These are phyloP conservation scores for Ephestia elutella DNA, from an alignment of 1,140 invertebrate species.

Conservation along the genomic window DNA sequence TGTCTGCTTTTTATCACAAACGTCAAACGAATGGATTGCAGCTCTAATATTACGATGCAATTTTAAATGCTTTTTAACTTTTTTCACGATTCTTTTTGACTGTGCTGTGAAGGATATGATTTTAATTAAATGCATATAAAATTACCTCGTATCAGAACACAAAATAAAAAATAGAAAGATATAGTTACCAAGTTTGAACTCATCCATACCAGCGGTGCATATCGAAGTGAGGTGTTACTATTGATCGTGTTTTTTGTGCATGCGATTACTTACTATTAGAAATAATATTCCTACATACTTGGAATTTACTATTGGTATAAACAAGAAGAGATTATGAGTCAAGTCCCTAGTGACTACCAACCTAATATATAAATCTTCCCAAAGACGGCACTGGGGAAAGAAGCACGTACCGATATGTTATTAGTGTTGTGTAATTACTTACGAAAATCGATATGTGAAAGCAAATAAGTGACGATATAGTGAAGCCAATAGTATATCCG, in stretches of 20 bases:
- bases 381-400: slow-evolving; percentile 5
- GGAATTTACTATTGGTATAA: neutral
- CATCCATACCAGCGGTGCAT: slow-evolving; percentile 74
- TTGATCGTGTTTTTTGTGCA: slow-evolving; percentile 18
- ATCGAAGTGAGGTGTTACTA: slow-evolving; percentile 49
- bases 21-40: slow-evolving; percentile 28
- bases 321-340: slow-evolving; percentile 1
- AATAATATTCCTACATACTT: neutral
- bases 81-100: neutral
- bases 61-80: no score
- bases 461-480: slow-evolving; percentile 33
- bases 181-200: slow-evolving; percentile 58
- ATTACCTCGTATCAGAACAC: neutral
- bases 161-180: slow-evolving; percentile 21
- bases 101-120: no score
- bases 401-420: slow-evolving; percentile 22
- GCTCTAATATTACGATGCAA: slow-evolving; percentile 22
- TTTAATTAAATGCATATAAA: neutral
- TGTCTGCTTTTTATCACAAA: slow-evolving; percentile 17
- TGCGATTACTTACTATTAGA: slow-evolving; percentile 4
- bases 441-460: slow-evolving; percentile 28
- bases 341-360: slow-evolving; percentile 16
- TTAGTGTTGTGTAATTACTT: slow-evolving; percentile 45
- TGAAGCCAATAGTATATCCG: slow-evolving; percentile 24
- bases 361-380: slow-evolving; percentile 2